Evolutionary conservation across 92 coral and sea anemone species (phyloP), one percentile per base, ranked within the genome.

Genomic region (Zoanthus solanderi): DNA sequence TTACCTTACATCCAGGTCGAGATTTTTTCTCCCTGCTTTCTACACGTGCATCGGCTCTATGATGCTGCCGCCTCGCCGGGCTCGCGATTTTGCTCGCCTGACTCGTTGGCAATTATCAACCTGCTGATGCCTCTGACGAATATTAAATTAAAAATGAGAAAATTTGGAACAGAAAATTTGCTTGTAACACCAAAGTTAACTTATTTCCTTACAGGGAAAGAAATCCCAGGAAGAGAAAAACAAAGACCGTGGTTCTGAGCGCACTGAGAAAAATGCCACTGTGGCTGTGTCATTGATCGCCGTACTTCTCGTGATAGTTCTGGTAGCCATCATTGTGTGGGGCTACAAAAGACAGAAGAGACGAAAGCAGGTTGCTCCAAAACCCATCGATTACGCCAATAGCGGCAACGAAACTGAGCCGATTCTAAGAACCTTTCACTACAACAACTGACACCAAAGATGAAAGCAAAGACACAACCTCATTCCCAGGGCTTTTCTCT

Each of bases 321-420:
- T 75, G 15, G 31, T 28, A 45, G 78, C 78, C 14, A 5, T 75
- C 16, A 18, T 75, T 75, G 15, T 75, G 57, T 75, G 37, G 78
- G 78, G 15, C 4, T 75, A 47, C 37, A 47, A 23, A 5, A 75
- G 58, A 18, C 53, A 75, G 30, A 47, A 50, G 57, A 46, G 78
- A 50, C 78, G 53, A 17, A 75, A 47, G 29, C 58, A 32, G 13
- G 78, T 75, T 2, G 57, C 6, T 46, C 78, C 52, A 23, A 56
- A 47, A 14, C 60, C 32, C 6, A 46, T 75, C 9, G 11, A 0
- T 23, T 47, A 75, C 23, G 45, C 78, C 31, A 30, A 23, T 4
- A 75, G 32, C 9, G 58, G 45, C 53, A 4, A 37, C 42, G 78
- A 75, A 15, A 42, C 58, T 17, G 58, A 44, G 16, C 78, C 78